Conservation (phyloP, 2,888 invertebrate species). For the Phorcus lineatus region DNA sequence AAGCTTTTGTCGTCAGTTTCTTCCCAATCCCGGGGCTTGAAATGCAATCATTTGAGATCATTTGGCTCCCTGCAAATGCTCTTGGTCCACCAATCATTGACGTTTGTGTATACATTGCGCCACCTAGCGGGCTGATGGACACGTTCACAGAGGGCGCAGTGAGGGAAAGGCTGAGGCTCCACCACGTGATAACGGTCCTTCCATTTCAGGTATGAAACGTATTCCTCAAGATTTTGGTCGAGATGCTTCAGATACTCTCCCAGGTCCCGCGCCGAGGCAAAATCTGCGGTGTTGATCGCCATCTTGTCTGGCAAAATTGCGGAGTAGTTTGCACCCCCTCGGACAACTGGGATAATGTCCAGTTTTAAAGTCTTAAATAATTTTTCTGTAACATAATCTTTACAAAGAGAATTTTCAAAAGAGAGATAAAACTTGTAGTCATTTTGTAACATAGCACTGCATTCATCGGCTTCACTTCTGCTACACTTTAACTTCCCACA, state of each 20-base stretch:
- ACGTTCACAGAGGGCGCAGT: neutral
- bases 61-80: neutral
- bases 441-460: neutral
- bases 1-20: no score
- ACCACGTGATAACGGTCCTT: neutral
- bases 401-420: constrained; percentile 49
- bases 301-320: neutral
- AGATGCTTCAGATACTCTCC: neutral
- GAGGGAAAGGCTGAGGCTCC: neutral
- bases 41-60: neutral
- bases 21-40: no score
- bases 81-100: neutral
- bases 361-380: constrained; percentile 33
- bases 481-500: constrained; percentile 40
- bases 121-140: neutral
- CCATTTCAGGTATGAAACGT: constrained; percentile 3
- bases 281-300: neutral
- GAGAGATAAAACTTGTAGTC: constrained; percentile 48
- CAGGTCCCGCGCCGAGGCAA: neutral
- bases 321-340: constrained; percentile 28
- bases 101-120: constrained; percentile 7
- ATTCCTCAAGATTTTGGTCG: neutral
- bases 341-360: constrained; percentile 33
- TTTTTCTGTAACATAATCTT: constrained; percentile 50
- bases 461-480: neutral